phyloP scores from a whole-genome alignment of 2,113 vertebrate genomes.

The Hippocampus abdominalis region DNA sequence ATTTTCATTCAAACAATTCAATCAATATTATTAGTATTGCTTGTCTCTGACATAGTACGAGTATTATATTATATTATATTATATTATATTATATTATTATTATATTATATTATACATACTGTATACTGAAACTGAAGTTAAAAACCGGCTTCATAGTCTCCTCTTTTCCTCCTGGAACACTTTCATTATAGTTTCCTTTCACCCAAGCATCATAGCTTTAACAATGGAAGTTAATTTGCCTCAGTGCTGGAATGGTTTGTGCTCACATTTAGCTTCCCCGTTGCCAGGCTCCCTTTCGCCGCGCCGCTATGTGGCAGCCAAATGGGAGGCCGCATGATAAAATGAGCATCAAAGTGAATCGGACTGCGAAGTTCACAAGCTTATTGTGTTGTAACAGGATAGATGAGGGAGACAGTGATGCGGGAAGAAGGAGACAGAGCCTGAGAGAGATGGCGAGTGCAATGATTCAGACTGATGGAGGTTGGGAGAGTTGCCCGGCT shows the following conservation, averaged over 20 bases:
- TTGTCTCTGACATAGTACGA: no score
- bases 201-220: conserved; percentile 36
- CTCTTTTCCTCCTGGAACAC: conserved; percentile 22
- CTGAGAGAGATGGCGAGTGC: conserved; percentile 20
- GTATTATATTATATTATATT: no score
- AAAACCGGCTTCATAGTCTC: not conserved
- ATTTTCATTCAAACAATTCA: no score
- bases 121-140: not conserved
- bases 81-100: no score
- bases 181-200: conserved; percentile 31
- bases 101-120: not conserved
- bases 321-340: conserved; percentile 37
- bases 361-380: conserved; percentile 41
- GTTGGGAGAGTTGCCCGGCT: conserved; percentile 28
- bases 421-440: conserved; percentile 12
- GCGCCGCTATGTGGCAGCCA: conserved; percentile 25
- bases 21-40: no score
- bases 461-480: conserved; percentile 25
- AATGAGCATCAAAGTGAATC: conserved; percentile 48
- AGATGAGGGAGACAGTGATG: conserved; percentile 40
- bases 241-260: conserved; percentile 25
- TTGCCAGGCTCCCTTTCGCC: conserved; percentile 12
- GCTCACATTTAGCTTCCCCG: conserved; percentile 21
- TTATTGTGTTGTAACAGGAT: conserved; percentile 45
- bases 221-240: conserved; percentile 53